These are phyloP conservation scores for Struthio camelus DNA, from an alignment of 2,113 vertebrate species.

Conservation along the genomic window DNA sequence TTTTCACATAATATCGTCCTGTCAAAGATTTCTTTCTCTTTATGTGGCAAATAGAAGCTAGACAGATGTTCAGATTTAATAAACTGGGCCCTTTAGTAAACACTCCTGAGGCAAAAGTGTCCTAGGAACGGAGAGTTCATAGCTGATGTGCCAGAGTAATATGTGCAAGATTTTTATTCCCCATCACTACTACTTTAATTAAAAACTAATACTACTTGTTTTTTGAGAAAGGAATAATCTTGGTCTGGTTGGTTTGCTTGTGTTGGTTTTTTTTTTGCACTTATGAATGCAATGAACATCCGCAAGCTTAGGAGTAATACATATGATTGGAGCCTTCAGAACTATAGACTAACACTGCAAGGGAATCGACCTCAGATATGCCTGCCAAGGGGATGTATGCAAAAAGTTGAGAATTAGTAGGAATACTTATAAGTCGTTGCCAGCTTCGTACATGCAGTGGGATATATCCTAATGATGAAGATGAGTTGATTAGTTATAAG, in stretches of 20 bases:
- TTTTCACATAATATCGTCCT: background rate
- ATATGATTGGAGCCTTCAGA: background rate
- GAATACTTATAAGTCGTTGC: background rate
- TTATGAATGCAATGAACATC: rapidly evolving
- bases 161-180: background rate
- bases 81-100: background rate
- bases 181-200: background rate
- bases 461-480: background rate
- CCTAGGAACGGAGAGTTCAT: background rate
- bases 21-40: background rate
- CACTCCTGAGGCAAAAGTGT: background rate
- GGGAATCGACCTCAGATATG: background rate
- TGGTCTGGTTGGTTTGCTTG: background rate
- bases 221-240: background rate
- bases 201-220: background rate
- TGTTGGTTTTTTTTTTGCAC: background rate
- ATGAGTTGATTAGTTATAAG: background rate
- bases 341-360: background rate
- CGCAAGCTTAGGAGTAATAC: background rate
- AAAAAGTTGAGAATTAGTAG: background rate
- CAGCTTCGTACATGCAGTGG: background rate
- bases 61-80: background rate
- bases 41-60: background rate
- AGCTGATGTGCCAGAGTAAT: background rate
- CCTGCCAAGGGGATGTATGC: background rate